Evolutionary conservation across 2,888 invertebrate species (phyloP).

Genomic region (Isotomurus palustris): DNA sequence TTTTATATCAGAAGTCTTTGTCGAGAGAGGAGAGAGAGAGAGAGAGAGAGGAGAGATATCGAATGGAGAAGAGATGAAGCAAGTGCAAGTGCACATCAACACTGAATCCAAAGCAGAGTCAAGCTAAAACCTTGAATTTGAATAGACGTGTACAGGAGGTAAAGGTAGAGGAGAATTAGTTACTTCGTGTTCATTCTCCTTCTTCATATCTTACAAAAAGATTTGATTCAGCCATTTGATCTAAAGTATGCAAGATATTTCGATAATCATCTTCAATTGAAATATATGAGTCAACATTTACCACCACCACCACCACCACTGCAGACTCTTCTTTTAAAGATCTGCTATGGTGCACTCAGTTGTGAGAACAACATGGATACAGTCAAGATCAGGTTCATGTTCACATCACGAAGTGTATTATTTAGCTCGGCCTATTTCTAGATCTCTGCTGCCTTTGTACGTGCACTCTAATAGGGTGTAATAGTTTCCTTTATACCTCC

Average conservation of each 20-base stretch:
- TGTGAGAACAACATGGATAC: background rate
- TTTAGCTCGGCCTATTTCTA: background rate
- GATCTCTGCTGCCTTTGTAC: too few relatives aligned
- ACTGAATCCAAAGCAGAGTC: too few relatives aligned
- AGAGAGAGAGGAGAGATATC: background rate
- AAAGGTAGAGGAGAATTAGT: too few relatives aligned
- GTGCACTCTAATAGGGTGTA: too few relatives aligned
- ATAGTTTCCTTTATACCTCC: too few relatives aligned
- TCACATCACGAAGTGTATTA: constrained; percentile 24
- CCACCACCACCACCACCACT: too few relatives aligned
- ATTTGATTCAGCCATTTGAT: background rate
- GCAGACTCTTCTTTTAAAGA: too few relatives aligned
- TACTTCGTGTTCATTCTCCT: too few relatives aligned
- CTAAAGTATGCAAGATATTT: constrained; percentile 14
- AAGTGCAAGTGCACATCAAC: background rate
- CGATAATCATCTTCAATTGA: constrained; percentile 13
- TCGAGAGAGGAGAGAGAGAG: background rate
- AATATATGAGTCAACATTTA: constrained; percentile 8
- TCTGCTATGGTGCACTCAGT: constrained; percentile 5
- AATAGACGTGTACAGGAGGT: too few relatives aligned
- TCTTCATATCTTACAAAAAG: background rate
- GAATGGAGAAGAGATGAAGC: too few relatives aligned
- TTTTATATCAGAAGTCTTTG: background rate
- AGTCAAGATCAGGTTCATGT: constrained; percentile 31
- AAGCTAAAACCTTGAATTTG: too few relatives aligned